Evolutionary conservation across 2,113 vertebrate genomes (phyloP), one percentile per base, ranked within the genome.

Genomic region (Argyrosomus japonicus): DNA sequence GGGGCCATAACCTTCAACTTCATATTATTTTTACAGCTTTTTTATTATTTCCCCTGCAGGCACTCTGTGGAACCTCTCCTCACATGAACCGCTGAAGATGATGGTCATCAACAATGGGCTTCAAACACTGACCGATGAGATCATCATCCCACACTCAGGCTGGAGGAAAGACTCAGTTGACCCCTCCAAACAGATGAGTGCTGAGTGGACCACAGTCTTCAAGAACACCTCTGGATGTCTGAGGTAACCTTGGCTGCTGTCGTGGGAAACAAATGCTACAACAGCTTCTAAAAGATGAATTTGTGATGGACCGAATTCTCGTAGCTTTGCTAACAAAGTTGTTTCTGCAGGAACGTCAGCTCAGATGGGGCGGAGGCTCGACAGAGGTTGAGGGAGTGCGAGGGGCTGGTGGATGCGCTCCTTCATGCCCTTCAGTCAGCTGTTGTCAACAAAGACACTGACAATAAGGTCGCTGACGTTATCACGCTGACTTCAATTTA

Each of bases 221-320:
- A 99, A 98, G 94, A 99, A 99, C 94, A 99, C 98, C 0, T 98
- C 97, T 0, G 98, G 98, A 45, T 99, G 98, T 89, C 87, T 99
- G 90, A 95, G 98, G 98, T 99, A 79, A 47, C 12, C 13, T n/a
- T 0, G 15, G 19, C 56, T 9, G 25, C 50, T 19, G 13, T 45
- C 6, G 9, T 10, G 7, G 61, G 36, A 40, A 78, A 64, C 53
- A 50, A 15, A 75, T 2, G 48, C 36, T 8, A 32, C 25, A 23
- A 12, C 6, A 3, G 40, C 19, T 21, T 4, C 36, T 45, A 56
- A 48, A 73, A 40, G 18, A 15, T 14, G 36, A 45, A 29, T 15
- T 25, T 48, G 15, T 43, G 23, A 68, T n/a, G 21, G 53, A 65
- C 1, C 0, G 4, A 36, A 57, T 48, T 75, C 8, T 72, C 6